These are phyloP conservation scores for Danio aesculapii DNA, from an alignment of 2,797 vertebrate species.

Conservation along the genomic window DNA sequence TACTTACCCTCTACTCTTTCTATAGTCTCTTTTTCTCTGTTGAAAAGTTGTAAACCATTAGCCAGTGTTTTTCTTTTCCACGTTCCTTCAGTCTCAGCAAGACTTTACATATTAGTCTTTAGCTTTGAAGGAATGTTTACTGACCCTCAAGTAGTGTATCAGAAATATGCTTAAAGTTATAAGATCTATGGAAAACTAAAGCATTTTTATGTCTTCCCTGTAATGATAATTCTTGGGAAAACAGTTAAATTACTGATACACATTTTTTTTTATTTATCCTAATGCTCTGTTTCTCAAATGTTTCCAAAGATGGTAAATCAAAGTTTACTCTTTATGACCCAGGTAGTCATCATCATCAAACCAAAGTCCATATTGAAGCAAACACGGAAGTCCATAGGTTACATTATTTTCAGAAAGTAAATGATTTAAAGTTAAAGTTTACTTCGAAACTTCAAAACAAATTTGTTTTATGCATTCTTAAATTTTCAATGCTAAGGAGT, in stretches of 20 bases:
- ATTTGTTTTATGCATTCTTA: background rate
- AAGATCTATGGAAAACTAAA: background rate
- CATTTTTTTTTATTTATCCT: background rate
- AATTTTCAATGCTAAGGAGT: constrained; percentile 4
- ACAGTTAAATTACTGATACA: background rate
- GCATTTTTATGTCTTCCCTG: background rate
- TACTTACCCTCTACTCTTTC: too few relatives aligned
- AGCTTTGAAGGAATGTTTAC: too few relatives aligned
- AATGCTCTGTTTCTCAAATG: constrained; percentile 7
- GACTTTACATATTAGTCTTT: too few relatives aligned
- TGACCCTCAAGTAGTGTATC: background rate
- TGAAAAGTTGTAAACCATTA: too few relatives aligned
- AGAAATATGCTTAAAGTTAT: background rate
- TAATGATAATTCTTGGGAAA: background rate
- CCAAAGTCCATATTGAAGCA: constrained; percentile 68
- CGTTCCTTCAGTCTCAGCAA: too few relatives aligned
- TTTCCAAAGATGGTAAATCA: constrained; percentile 46
- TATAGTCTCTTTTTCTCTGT: too few relatives aligned
- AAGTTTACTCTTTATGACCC: constrained; percentile 42
- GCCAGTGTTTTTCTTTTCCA: too few relatives aligned
- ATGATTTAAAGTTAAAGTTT: constrained; percentile 35
- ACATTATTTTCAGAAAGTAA: constrained; percentile 26
- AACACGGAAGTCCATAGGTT: constrained; percentile 55
- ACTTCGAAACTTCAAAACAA: constrained; percentile 4
- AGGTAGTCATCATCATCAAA: constrained; percentile 70